Evolutionary conservation across 2,797 vertebrate genomes (phyloP).

Genomic region (Gadopsis bispinosus): DNA sequence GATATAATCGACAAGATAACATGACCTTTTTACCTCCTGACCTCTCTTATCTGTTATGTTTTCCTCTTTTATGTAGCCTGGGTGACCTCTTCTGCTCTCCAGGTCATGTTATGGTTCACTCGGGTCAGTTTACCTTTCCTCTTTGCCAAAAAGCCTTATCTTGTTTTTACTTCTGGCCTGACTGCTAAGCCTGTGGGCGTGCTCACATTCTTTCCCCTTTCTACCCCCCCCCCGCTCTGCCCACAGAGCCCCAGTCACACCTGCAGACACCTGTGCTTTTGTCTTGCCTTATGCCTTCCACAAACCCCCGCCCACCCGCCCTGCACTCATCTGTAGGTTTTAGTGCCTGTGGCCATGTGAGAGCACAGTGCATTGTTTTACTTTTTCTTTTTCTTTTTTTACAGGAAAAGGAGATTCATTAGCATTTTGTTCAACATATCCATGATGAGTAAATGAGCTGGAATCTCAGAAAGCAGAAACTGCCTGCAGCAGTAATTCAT

Average conservation of each 20-base stretch:
- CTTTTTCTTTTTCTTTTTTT: background rate
- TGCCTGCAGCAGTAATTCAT: conserved; percentile 46
- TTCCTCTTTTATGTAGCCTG: conserved; percentile 64
- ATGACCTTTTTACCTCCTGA: conserved; percentile 76
- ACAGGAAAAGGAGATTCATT: conserved; percentile 62
- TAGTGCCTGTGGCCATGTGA: conserved; percentile 70
- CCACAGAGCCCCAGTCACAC: conserved; percentile 74
- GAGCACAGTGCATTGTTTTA: conserved; percentile 67
- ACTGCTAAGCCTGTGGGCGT: conserved; percentile 61
- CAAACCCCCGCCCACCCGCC: conserved; percentile 1
- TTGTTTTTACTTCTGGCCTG: conserved; percentile 69
- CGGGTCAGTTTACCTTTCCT: conserved; percentile 61
- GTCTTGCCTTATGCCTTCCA: conserved; percentile 62
- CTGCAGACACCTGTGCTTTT: conserved; percentile 87
- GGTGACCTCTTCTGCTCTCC: conserved; percentile 68
- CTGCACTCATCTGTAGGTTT: conserved; percentile 43
- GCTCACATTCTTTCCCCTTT: conserved; percentile 64
- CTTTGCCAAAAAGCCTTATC: conserved; percentile 67
- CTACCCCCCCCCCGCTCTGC: conserved; percentile 21
- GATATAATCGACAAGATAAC: conserved; percentile 28
- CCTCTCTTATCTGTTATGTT: conserved; percentile 65
- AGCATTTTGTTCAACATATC: conserved; percentile 55
- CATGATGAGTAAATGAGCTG: conserved; percentile 34
- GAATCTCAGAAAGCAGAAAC: conserved; percentile 12
- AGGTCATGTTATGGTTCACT: conserved; percentile 75